A percentile compares a stretch with the other conserved stretches of the same genome.
phyloP scores from a whole-genome alignment of 2,797 vertebrate species.

The Vultur gryphus region DNA sequence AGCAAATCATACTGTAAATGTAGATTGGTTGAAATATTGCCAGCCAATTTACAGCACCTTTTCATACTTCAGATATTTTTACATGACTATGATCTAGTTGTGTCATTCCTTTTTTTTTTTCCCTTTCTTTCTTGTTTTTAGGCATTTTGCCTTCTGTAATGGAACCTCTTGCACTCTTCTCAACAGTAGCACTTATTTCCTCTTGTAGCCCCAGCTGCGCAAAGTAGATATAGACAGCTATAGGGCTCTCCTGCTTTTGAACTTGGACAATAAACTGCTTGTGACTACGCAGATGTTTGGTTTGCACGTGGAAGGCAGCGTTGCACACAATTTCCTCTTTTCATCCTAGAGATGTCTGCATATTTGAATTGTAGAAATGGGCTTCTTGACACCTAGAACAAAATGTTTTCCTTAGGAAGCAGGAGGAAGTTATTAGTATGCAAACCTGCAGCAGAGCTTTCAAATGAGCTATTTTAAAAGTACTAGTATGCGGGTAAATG shows the following conservation, averaged over 20 bases:
- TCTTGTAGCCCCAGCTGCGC: neutral
- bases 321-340: neutral
- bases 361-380: constrained; percentile 11
- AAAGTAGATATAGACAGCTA: neutral
- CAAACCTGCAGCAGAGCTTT: neutral
- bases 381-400: neutral
- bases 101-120: neutral
- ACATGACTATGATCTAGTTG: neutral
- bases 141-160: neutral
- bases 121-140: neutral
- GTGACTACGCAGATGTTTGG: neutral
- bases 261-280: neutral
- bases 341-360: neutral
- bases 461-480: neutral
- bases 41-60: neutral
- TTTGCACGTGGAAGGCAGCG: neutral
- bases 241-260: neutral
- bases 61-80: neutral
- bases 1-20: neutral
- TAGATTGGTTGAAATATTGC: neutral
- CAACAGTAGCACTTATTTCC: neutral
- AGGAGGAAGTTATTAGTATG: neutral
- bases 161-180: neutral
- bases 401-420: constrained; percentile 15
- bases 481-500: neutral